Conservation (phyloP, 2,888 invertebrate species). For the Crossocerus cetratus region DNA sequence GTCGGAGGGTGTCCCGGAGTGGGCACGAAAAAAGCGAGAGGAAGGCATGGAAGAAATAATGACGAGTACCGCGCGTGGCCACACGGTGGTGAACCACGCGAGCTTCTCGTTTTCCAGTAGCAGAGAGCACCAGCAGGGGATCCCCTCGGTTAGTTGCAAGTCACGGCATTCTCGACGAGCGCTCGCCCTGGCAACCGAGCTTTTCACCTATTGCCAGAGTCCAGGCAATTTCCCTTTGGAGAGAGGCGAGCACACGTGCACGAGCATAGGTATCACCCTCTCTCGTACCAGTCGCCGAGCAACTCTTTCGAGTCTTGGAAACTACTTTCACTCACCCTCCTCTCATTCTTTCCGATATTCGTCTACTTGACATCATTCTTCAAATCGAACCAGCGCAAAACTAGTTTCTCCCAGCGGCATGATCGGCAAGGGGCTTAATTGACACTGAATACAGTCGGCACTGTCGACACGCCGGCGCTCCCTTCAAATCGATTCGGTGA, state of each 20-base stretch:
- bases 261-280: slow-evolving; percentile 67
- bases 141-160: slow-evolving; percentile 58
- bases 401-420: background rate
- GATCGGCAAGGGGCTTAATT: slow-evolving; percentile 1
- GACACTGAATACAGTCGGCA: slow-evolving; percentile 12
- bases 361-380: background rate
- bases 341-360: background rate
- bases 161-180: slow-evolving; percentile 56
- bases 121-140: slow-evolving; percentile 25
- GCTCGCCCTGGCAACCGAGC: slow-evolving; percentile 37
- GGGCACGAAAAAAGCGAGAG: slow-evolving; percentile 1
- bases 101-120: slow-evolving; percentile 61
- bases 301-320: slow-evolving; percentile 64
- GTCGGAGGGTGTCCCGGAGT: background rate
- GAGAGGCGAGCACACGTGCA: slow-evolving; percentile 47
- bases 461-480: slow-evolving; percentile 13
- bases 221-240: slow-evolving; percentile 31
- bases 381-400: background rate
- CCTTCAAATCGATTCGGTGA: slow-evolving; percentile 46
- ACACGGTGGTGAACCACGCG: slow-evolving; percentile 37
- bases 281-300: slow-evolving; percentile 72
- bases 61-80: slow-evolving; percentile 32
- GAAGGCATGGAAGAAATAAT: slow-evolving; percentile 27
- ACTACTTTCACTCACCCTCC: slow-evolving; percentile 20
- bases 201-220: slow-evolving; percentile 45